A percentile compares a stretch with the other conserved stretches of the same genome.
phyloP scores from a whole-genome alignment of 37 sponge, comb jelly and placozoan genomes.

The Ephydatia muelleri region DNA sequence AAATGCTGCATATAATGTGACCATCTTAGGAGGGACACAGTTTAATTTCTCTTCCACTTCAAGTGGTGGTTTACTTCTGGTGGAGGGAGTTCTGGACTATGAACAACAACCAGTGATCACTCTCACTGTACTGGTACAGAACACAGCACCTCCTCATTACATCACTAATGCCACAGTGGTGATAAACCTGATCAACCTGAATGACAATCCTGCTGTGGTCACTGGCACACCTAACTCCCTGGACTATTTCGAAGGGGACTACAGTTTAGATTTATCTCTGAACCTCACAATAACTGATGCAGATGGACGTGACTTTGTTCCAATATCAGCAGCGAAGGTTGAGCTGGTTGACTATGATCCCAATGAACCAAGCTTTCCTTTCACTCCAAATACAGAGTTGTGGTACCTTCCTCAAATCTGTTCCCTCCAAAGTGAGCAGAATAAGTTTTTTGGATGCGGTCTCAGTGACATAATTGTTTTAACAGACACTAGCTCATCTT shows the following conservation, averaged over 20 bases:
- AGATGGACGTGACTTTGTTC: slow-evolving; percentile 50
- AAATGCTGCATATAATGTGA: background rate
- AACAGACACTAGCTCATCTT: background rate
- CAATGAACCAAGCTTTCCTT: slow-evolving; percentile 56
- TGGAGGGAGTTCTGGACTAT: slow-evolving; percentile 60
- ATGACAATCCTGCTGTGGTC: slow-evolving; percentile 73
- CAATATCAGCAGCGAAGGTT: slow-evolving; percentile 45
- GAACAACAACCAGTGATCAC: slow-evolving; percentile 31
- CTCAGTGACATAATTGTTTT: slow-evolving; percentile 4
- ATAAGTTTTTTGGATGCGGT: slow-evolving; percentile 44
- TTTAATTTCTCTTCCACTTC: background rate
- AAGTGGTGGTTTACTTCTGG: slow-evolving; percentile 17
- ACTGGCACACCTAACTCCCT: background rate
- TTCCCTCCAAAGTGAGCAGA: slow-evolving; percentile 14
- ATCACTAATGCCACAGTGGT: slow-evolving; percentile 16
- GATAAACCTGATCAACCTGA: slow-evolving; percentile 57
- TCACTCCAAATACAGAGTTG: slow-evolving; percentile 23
- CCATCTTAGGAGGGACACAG: background rate
- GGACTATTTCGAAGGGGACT: background rate
- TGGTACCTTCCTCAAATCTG: slow-evolving; percentile 36
- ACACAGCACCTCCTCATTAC: slow-evolving; percentile 40
- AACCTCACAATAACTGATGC: slow-evolving; percentile 42
- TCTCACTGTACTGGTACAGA: slow-evolving; percentile 39
- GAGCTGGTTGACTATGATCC: slow-evolving; percentile 18
- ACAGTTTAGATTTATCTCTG: slow-evolving; percentile 27